Percentiles rank a stretch among this genome's conserved stretches.
phyloP scores from a whole-genome alignment of 2,888 invertebrate genomes.

The Sphaerophoria taeniata region DNA sequence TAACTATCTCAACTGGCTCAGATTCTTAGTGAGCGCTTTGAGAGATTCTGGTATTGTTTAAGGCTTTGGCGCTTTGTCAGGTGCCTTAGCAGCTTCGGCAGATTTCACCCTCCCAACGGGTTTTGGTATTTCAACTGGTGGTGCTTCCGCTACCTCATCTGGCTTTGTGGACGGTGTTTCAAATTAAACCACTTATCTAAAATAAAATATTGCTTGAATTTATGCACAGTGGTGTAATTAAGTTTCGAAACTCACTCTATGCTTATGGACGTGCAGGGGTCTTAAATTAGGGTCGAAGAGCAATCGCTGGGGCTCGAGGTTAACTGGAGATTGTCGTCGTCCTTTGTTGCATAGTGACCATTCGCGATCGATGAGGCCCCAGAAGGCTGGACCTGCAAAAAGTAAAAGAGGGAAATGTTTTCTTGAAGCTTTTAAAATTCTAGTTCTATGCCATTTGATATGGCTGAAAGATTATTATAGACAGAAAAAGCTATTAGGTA shows the following conservation, averaged over 20 bases:
- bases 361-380: constrained; percentile 99
- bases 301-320: constrained; percentile 96
- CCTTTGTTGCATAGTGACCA: constrained; percentile 99
- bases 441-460: no score
- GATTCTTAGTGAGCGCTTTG: constrained; percentile 78
- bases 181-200: constrained; percentile 94
- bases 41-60: constrained; percentile 15
- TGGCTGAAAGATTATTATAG: neutral
- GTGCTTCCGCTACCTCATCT: constrained; percentile 83
- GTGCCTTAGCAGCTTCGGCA: constrained; percentile 78
- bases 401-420: neutral
- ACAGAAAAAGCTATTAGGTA: neutral
- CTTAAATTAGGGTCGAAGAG: constrained; percentile 98
- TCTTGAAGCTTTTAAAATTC: no score
- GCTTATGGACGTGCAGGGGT: constrained; percentile 95
- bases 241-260: constrained; percentile 87
- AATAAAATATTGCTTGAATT: constrained; percentile 70
- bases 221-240: no score
- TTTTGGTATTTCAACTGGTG: neutral
- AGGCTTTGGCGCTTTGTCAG: constrained; percentile 84
- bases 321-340: constrained; percentile 97
- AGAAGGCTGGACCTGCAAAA: constrained; percentile 95
- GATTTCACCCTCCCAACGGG: constrained; percentile 81
- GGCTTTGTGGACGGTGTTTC: constrained; percentile 97
- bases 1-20: constrained; percentile 92